Base-by-base conservation (phyloP, 2,113 vertebrate species). In the Edolisoma coerulescens region DNA sequence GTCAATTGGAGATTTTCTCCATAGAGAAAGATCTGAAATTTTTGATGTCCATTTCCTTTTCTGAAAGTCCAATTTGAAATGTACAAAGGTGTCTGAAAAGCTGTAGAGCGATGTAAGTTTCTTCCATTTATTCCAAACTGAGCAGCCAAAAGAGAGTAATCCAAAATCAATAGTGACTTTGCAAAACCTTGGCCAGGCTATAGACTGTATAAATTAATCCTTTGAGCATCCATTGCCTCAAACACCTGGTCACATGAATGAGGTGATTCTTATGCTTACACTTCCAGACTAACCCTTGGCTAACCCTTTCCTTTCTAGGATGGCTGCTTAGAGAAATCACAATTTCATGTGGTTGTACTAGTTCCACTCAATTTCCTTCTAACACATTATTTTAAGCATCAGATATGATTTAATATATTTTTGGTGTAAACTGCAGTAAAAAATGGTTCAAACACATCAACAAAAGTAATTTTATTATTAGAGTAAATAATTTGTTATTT, bases 101-200 rank as follows among this genome's bases (percentile, higher is more conserved):
- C 16, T 67, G 8, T 20, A 35, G 39, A 85, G 41, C 0, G 4
- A 23, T 80, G 4, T 60, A 82, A 71, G 15, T 65, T 88, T 83
- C 35, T 83, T 82, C 61, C 8, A 52, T 60, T 87, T 50, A 30
- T 70, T 95, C 82, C 54, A 90, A 85, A 39, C 9, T 60, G 33
- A 88, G 59, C 42, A 84, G 54, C 35, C 50, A 42, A 85, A 91
- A 73, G 11, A 56, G 23, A 80, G 27, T 30, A 76, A 85, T 76
- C 67, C 57, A 84, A 91, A 96, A 63, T 80, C 75, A 94, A 35
- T 14, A 90, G 59, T 90, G 77, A 94, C 82, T 91, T 61, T 73
- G 75, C 70, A 87, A 82, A 76, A 76, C 21, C 33, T 93, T 95
- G 91, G 54, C 63, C 10, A 12, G 57, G n/a, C 32, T 56, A 27